Base-by-base conservation (phyloP, 2,113 vertebrate genomes). In the Prunella fulvescens region DNA sequence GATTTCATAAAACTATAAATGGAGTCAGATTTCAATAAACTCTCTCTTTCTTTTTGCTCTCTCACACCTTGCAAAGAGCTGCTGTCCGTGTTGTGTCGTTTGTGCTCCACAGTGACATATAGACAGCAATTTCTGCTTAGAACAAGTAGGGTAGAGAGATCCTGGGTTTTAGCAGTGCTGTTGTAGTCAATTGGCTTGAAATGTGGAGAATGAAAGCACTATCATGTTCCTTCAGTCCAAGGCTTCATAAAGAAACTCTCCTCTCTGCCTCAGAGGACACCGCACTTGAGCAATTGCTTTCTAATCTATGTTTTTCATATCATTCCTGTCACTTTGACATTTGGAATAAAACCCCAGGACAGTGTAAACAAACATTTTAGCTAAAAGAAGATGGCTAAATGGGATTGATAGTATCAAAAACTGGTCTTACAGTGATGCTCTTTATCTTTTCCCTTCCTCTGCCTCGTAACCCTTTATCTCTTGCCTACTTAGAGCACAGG, bases 281-380 rank as follows among this genome's bases (percentile, higher is more conserved):
- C 70, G 62, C 24, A 37, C 44, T 88, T 71, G 86, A 62, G 87
- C 74, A 88, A 90, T 70, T 96, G 57, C 86, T 93, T 93, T 76
- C 86, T 95, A 93, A 97, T 93, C 69, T 84, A 7, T 71, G 78
- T 64, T 87, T 88, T 88, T 94, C 79, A 42, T 88, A 90, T 66
- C n/a, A 42, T 57, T 78, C 44, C 56, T 79, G 44, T 78, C 76
- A 60, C 37, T 89, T 65, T 97, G 91, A 92, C 89, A 88, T 94
- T 87, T 95, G 80, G 58, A 90, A 88, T 73, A 85, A 86, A 86
- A 95, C 33, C 57, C 17, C 81, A 65, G 58, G 66, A 71, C 7
- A 39, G 48, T 5, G 19, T 92, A 95, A 97, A 92, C 64, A 96
- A 93, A 88, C 82, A 78, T 78, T 94, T 95, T 86, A 58, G 71